A percentile compares a stretch with the other conserved stretches of the same genome.
Conservation (phyloP, 1,140 invertebrate species). For the Magallana gigas region DNA sequence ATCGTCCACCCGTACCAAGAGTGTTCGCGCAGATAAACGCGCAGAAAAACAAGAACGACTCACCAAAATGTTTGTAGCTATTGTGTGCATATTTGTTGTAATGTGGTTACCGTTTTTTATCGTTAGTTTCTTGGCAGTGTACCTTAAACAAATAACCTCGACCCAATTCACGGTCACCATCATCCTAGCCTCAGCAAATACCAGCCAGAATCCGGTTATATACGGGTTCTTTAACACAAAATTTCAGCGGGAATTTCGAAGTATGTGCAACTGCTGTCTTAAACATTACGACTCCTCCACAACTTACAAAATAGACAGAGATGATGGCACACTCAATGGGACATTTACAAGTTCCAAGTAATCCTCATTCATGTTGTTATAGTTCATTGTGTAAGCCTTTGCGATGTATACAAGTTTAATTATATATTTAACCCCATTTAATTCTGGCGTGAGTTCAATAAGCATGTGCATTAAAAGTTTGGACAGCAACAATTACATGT, state of each 20-base stretch:
- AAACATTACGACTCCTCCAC: neutral
- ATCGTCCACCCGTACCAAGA: slow-evolving; percentile 42
- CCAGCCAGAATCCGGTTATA: slow-evolving; percentile 65
- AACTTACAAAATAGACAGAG: neutral
- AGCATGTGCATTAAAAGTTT: no score
- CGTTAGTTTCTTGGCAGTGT: slow-evolving; percentile 63
- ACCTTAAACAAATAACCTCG: slow-evolving; percentile 62
- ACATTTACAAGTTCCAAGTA: slow-evolving; percentile 27
- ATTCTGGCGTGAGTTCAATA: no score
- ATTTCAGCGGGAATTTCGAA: slow-evolving; percentile 60
- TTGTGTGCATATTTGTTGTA: slow-evolving; percentile 61
- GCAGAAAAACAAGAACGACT: slow-evolving; percentile 59
- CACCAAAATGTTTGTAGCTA: slow-evolving; percentile 65
- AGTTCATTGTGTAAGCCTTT: no score
- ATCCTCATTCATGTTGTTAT: no score
- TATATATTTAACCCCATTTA: no score
- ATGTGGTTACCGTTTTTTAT: slow-evolving; percentile 70
- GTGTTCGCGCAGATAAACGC: slow-evolving; percentile 21
- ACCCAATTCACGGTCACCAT: slow-evolving; percentile 65
- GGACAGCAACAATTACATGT: no score
- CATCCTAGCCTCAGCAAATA: slow-evolving; percentile 63
- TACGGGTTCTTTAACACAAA: slow-evolving; percentile 68
- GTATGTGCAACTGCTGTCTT: slow-evolving; percentile 55
- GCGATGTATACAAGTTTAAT: no score
- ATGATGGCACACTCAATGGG: neutral